A percentile compares a stretch with the other conserved stretches of the same genome.
phyloP scores from a whole-genome alignment of 2,797 vertebrate genomes.

The Lindbergichthys nudifrons region DNA sequence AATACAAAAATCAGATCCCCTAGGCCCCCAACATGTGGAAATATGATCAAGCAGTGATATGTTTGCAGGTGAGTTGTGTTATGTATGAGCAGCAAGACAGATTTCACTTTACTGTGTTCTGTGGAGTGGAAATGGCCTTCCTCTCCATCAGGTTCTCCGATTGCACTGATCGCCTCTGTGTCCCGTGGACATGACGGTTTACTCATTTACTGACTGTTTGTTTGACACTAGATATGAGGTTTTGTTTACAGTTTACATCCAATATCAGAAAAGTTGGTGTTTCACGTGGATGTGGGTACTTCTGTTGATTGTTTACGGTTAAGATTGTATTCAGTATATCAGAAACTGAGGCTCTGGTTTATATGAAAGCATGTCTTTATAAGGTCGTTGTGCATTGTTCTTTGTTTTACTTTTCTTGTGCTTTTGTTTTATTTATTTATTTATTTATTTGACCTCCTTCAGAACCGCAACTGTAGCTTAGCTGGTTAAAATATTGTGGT shows the following conservation, averaged over 20 bases:
- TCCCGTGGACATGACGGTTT: constrained; percentile 84
- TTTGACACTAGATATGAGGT: constrained; percentile 47
- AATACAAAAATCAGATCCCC: constrained; percentile 14
- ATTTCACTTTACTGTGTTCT: constrained; percentile 22
- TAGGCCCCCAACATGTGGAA: constrained; percentile 6
- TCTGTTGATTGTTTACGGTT: constrained; percentile 76
- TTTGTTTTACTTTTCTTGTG: constrained; percentile 42
- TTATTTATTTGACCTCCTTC: constrained; percentile 50
- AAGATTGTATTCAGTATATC: constrained; percentile 79
- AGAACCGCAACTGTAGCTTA: constrained; percentile 74
- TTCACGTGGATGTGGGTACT: constrained; percentile 34
- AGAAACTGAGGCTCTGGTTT: constrained; percentile 57
- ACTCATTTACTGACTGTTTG: constrained; percentile 72
- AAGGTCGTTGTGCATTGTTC: constrained; percentile 54
- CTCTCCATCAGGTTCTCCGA: constrained; percentile 81
- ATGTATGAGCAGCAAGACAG: constrained; percentile 5
- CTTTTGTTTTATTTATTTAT: constrained; percentile 50
- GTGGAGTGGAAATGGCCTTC: constrained; percentile 39
- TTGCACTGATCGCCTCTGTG: constrained; percentile 83
- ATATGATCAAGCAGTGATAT: constrained; percentile 25
- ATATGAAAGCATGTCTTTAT: constrained; percentile 72
- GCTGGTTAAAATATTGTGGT: constrained; percentile 66
- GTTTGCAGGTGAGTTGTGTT: constrained; percentile 29
- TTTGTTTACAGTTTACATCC: constrained; percentile 65
- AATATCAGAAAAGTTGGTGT: constrained; percentile 61